phyloP scores from a whole-genome alignment of 2,888 invertebrate species.

The Drosophila prolongata region DNA sequence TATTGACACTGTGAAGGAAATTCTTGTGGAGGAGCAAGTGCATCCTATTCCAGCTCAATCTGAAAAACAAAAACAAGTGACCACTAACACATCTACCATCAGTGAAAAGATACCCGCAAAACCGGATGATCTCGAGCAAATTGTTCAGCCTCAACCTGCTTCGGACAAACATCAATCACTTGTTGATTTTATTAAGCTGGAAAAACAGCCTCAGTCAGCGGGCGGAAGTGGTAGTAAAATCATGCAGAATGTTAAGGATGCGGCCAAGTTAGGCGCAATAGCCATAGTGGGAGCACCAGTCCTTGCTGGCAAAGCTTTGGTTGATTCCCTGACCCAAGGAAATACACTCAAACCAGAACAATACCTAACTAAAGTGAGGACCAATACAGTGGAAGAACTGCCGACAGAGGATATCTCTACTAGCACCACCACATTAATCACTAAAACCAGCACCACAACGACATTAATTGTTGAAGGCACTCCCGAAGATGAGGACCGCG shows the following conservation, averaged over 20 bases:
- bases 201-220: conserved; percentile 39
- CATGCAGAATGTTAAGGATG: conserved; percentile 85
- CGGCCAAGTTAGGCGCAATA: conserved; percentile 93
- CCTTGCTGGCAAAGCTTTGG: conserved; percentile 93
- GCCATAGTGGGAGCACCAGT: conserved; percentile 95
- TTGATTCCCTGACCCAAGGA: conserved; percentile 90
- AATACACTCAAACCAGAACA: conserved; percentile 63
- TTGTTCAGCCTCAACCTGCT: conserved; percentile 11
- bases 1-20: conserved; percentile 17
- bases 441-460: conserved; percentile 53
- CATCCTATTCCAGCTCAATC: background rate
- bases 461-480: conserved; percentile 34
- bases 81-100: conserved; percentile 1
- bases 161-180: conserved; percentile 56
- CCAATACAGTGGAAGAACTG: conserved; percentile 14
- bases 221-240: conserved; percentile 48
- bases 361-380: conserved; percentile 49
- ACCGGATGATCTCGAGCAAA: conserved; percentile 44
- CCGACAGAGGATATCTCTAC: conserved; percentile 24
- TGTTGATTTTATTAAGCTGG: conserved; percentile 70
- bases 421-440: conserved; percentile 48
- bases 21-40: background rate
- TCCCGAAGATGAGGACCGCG: conserved; percentile 65
- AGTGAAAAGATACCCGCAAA: conserved; percentile 28
- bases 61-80: too few relatives aligned